Evolutionary conservation across 2,113 vertebrate genomes (phyloP).

Genomic region (Clinocottus analis): DNA sequence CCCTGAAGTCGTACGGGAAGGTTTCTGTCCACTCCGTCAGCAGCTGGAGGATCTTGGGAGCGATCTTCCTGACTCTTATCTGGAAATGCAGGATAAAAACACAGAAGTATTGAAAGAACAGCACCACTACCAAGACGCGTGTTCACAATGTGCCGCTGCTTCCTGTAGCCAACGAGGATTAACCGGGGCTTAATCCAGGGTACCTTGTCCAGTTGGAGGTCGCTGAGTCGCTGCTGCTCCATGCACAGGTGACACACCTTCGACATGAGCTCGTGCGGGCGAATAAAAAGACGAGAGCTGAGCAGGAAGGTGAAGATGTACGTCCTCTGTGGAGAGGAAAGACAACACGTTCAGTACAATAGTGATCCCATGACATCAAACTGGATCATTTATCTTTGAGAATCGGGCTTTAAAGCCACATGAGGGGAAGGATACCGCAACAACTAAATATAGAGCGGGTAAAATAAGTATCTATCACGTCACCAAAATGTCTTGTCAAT

Average conservation of each 20-base stretch:
- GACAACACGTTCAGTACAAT: neutral
- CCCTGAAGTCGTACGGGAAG: slow-evolving; percentile 93
- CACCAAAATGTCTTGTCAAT: no score
- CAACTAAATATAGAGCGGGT: no score
- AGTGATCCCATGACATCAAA: neutral
- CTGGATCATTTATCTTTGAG: neutral
- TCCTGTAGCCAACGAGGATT: accelerated
- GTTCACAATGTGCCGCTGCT: neutral
- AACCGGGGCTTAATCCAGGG: neutral
- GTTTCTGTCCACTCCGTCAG: slow-evolving; percentile 95
- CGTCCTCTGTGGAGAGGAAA: slow-evolving; percentile 84
- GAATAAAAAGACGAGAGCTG: slow-evolving; percentile 93
- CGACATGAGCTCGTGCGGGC: slow-evolving; percentile 91
- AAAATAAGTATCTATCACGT: no score
- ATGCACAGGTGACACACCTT: slow-evolving; percentile 90
- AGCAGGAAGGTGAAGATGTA: slow-evolving; percentile 97
- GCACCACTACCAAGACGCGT: neutral
- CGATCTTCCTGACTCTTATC: slow-evolving; percentile 87
- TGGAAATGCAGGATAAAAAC: slow-evolving; percentile 55
- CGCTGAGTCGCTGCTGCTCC: slow-evolving; percentile 87
- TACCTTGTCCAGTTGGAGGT: slow-evolving; percentile 90
- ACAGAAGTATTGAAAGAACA: neutral
- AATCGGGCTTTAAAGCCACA: neutral
- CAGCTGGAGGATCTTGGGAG: slow-evolving; percentile 92
- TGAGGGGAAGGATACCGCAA: neutral